Evolutionary conservation across 2,888 invertebrate genomes (phyloP).

Genomic region (Leucophenga maculata): DNA sequence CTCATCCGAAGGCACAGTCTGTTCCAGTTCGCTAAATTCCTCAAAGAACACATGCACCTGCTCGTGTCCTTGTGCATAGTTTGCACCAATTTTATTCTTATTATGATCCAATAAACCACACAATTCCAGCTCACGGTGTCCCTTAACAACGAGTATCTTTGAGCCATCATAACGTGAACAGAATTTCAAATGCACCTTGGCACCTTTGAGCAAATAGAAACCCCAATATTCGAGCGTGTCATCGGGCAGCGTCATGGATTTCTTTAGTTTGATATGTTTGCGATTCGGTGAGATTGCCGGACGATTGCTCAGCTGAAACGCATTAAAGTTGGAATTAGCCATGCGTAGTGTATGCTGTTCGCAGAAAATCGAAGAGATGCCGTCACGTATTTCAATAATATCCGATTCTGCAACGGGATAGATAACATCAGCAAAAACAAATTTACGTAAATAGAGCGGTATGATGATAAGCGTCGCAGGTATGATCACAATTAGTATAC

Average conservation of each 20-base stretch:
- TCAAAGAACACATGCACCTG: constrained; percentile 76
- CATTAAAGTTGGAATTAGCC: constrained; percentile 79
- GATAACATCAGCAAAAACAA: constrained; percentile 82
- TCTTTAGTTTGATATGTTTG: constrained; percentile 84
- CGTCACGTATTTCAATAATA: constrained; percentile 86
- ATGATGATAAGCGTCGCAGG: constrained; percentile 83
- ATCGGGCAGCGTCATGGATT: constrained; percentile 87
- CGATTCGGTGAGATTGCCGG: constrained; percentile 81
- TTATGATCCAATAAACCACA: constrained; percentile 84
- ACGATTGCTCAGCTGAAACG: constrained; percentile 81
- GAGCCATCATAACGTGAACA: constrained; percentile 87
- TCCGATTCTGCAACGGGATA: constrained; percentile 89
- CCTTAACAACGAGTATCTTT: constrained; percentile 85
- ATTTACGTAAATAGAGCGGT: constrained; percentile 84
- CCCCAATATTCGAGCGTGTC: constrained; percentile 92
- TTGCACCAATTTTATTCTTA: constrained; percentile 77
- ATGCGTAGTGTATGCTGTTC: constrained; percentile 83
- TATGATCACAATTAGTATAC: constrained; percentile 82
- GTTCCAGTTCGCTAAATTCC: constrained; percentile 73
- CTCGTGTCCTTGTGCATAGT: constrained; percentile 71
- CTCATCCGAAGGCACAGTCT: constrained; percentile 47
- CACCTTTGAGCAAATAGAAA: constrained; percentile 85
- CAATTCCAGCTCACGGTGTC: constrained; percentile 82
- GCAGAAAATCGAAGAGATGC: constrained; percentile 88
- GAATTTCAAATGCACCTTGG: constrained; percentile 83